Conservation (phyloP, 2,113 vertebrate genomes). For the Marmota flaviventris region DNA sequence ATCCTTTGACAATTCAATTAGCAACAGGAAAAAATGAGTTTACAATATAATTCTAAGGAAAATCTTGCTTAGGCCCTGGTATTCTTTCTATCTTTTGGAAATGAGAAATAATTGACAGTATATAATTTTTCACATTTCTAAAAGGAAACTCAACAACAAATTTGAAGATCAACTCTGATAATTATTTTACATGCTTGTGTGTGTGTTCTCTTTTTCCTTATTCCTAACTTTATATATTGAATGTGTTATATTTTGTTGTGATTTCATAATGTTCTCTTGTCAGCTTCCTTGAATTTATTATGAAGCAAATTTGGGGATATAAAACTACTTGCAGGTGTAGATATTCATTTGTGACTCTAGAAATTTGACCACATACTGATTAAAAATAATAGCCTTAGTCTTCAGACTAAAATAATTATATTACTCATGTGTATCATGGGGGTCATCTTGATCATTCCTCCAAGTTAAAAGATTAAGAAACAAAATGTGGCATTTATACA, state of each 20-base stretch:
- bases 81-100: neutral
- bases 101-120: neutral
- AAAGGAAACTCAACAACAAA: neutral
- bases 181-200: neutral
- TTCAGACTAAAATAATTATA: neutral
- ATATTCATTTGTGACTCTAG: conserved; percentile 6
- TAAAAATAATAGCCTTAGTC: neutral
- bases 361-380: neutral
- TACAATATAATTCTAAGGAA: neutral
- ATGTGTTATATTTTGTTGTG: neutral
- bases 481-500: too few species aligned
- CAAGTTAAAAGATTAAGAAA: neutral
- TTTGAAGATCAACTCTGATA: neutral
- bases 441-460: neutral
- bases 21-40: neutral
- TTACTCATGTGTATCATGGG: neutral
- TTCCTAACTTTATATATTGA: neutral
- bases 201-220: neutral
- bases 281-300: neutral
- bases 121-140: neutral
- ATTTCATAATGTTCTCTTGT: neutral
- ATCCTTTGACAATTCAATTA: neutral
- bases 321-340: neutral
- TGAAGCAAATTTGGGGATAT: neutral
- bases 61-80: neutral